Evolutionary conservation across 2,113 vertebrate species (phyloP), one percentile per base, ranked within the genome.

Genomic region (Dolichallabes microphthalmus): DNA sequence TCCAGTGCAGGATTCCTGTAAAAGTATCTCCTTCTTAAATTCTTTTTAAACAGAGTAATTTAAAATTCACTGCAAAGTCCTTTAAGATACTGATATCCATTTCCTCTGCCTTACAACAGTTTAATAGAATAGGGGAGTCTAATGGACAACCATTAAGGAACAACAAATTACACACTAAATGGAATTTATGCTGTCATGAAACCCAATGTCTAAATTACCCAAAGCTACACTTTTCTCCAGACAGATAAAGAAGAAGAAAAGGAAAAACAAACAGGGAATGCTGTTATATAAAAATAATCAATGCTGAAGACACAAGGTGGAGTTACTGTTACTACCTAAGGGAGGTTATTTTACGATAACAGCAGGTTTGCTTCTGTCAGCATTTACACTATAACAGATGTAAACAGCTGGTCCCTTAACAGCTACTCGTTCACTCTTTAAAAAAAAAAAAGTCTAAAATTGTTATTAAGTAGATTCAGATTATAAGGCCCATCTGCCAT

Each of bases 1-100:
- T 99, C 98, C 0, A 99, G 91, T 15, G 98, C 96, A 20, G 98
- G 98, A 87, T 99, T 99, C 98, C 98, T 99, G 88, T 89, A 17
- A 79, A 79, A 45, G 0, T 8, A 73, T 5, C 30, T 64, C 2
- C 19, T 64, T 22, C 10, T 79, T 27, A 84, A 58, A 78, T 22
- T 19, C 55, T 22, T 17, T 22, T 20, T 58, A 55, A 22, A 11
- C 0, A 1, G 15, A 77, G n/a, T 35, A 32, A 78, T 58, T 32
- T 35, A 35, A 78, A 55, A 4, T 30, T 52, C 64, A 71, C 14
- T 32, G 15, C 5, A 35, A 81, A 35, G n/a, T 30, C 55, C 11
- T 61, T 55, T 19, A 82, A 58, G n/a, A 58, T 25, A 75, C 45
- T 25, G 6, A 75, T 45, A 75, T 75, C 12, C 25, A 52, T 53